Evolutionary conservation across 2,113 vertebrate genomes (phyloP), one percentile per base, ranked within the genome.

Genomic region (Caranx ignobilis): DNA sequence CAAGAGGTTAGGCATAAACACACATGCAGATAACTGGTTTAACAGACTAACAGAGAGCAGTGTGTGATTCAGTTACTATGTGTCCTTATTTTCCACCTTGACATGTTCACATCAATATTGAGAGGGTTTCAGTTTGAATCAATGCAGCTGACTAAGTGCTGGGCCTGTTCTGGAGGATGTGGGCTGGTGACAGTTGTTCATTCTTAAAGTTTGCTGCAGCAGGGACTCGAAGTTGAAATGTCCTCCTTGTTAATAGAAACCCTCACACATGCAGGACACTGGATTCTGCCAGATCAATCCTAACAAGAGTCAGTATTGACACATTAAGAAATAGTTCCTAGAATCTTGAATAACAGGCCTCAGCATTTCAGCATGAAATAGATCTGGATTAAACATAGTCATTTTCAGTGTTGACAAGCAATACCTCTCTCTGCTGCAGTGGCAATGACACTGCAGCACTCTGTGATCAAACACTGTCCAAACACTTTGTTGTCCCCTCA

Each of bases 111-210:
- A 11, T 73, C 47, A 18, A 8, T 31, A 32, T 76, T 60, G 18
- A 39, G 55, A 54, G 41, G 55, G 18, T 66, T 71, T 81, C 54
- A 34, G 39, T 65, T 66, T 62, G 21, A 69, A 59, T 78, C 45
- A 56, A 32, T 62, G 73, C 21, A 57, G 47, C 71, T 77, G 81
- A 84, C 67, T 66, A 31, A 70, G 71, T 69, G 57, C 19, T 76
- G 68, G 64, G 19, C 60, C 71, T 77, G 72, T 59, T 32, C 2
- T 1, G 57, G 35, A 59, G 0, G 3, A 2, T 72, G 18, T 21
- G 12, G 26, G 18, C 37, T 4, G 3, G 74, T 52, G 65, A 54
- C 67, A 26, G 45, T 31, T 45, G 5, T 50, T 75, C 21, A 87
- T 63, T 72, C 69, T 74, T 59, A 18, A 54, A 21, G 1, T 63